Conservation (phyloP, 2,113 vertebrate genomes). For the Amazona guildingii region DNA sequence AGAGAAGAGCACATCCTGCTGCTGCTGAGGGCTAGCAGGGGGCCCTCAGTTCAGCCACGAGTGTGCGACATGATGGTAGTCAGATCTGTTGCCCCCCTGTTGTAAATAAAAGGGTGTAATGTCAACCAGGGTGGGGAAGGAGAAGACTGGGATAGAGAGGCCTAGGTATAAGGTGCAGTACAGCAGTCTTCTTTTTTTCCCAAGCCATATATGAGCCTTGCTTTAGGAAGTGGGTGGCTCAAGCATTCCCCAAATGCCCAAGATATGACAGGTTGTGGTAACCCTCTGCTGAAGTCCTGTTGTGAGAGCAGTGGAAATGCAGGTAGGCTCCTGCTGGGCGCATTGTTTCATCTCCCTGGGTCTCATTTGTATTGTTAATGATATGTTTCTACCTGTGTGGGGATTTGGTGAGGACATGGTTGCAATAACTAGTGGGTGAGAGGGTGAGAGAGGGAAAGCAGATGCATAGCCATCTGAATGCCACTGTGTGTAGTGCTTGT, state of each 20-base stretch:
- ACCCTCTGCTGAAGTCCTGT: neutral
- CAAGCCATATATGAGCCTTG: neutral
- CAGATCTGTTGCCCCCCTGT: neutral
- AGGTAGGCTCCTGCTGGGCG: neutral
- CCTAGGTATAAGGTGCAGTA: neutral
- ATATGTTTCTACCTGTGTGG: neutral
- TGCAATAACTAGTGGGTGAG: neutral
- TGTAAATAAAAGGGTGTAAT: neutral
- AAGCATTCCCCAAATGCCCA: neutral
- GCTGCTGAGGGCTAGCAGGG: neutral
- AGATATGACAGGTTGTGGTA: neutral
- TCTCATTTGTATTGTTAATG: neutral
- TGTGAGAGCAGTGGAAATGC: neutral
- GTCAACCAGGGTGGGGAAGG: neutral
- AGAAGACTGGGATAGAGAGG: neutral
- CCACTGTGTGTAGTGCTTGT: rapidly evolving
- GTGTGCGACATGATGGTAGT: neutral
- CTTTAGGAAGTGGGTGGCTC: neutral
- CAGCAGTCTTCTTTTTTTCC: neutral
- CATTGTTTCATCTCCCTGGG: neutral
- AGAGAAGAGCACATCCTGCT: neutral
- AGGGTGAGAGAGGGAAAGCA: neutral
- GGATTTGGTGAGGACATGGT: neutral
- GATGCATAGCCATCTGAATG: neutral
- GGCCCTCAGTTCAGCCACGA: neutral